Base-by-base conservation (phyloP, 2,797 vertebrate genomes). In the Tokudaia tokunoshimensis region DNA sequence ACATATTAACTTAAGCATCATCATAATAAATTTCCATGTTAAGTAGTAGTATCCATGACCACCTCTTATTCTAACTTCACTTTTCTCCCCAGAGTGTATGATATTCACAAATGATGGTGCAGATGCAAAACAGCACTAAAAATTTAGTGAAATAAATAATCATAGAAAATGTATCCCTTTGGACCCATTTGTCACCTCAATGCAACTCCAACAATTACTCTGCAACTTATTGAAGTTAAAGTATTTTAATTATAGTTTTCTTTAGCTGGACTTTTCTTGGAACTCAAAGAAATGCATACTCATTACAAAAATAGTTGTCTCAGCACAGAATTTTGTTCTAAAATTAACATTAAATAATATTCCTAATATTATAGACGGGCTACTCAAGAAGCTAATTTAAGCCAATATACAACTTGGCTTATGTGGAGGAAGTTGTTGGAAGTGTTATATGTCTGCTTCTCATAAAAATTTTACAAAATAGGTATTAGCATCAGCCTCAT, bases 1-100 rank as follows among this genome's bases (percentile, higher is more conserved):
- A 97, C 85, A 96, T 96, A 97, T 98, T 98, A 97, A 97, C 98
- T 98, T 98, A 98, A 98, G 98, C 98, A 94, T 81, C 34, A 95
- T 19, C 29, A 94, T 19, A 94, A 98, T 98, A 97, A 97, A 97
- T 92, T 97, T 3, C 92, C 96, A 94, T 97, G 90, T 85, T 98
- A 97, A 97, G 91, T 97, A 97, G 91, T 97, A 92, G 97, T 88
- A 97, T 97, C 98, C 94, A 96, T 87, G 96, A 96, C 85, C 79
- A 96, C 0, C 0, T 59, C 92, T 94, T 89, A 95, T 96, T 82
- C 85, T 93, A 95, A 88, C 19, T 80, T 37, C 50, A 79, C 7
- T 98, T 97, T 98, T 97, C 95, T n/a, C 95, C 92, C 88, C 95
- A 98, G 96, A 95, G 89, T 96, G 26, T 47, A 11, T 94, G 97